These are phyloP conservation scores for Chironomus tentans DNA, from an alignment of 2,888 invertebrate species.

Conservation along the genomic window DNA sequence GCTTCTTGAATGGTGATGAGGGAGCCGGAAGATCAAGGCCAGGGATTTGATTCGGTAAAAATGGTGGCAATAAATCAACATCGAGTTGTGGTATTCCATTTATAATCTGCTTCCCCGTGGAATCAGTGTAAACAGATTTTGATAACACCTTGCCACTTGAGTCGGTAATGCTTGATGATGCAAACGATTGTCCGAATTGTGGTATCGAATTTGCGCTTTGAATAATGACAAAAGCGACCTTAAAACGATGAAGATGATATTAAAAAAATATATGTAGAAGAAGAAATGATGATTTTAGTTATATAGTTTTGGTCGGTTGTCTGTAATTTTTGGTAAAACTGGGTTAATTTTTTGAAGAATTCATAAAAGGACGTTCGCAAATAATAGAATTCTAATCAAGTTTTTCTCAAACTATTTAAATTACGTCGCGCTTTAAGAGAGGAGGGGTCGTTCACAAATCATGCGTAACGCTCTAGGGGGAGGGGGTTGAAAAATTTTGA, in stretches of 20 bases:
- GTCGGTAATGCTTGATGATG: neutral
- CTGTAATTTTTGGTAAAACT: neutral
- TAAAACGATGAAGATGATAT: neutral
- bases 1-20: neutral
- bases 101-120: neutral
- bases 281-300: neutral
- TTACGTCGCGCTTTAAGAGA: too few relatives aligned
- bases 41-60: neutral
- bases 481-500: too few relatives aligned
- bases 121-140: neutral
- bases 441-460: too few relatives aligned
- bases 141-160: neutral
- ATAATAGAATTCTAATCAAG: too few relatives aligned
- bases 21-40: neutral
- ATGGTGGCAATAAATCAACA: neutral
- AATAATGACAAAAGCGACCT: neutral
- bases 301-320: neutral
- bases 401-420: too few relatives aligned
- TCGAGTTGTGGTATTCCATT: neutral
- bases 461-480: too few relatives aligned
- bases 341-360: too few relatives aligned
- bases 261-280: neutral
- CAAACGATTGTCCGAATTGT: slow-evolving; percentile 4
- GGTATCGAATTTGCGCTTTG: neutral
- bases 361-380: too few relatives aligned